Evolutionary conservation across 2,797 vertebrate species (phyloP), one percentile per base, ranked within the genome.

Genomic region (Enteromius paludinosus): DNA sequence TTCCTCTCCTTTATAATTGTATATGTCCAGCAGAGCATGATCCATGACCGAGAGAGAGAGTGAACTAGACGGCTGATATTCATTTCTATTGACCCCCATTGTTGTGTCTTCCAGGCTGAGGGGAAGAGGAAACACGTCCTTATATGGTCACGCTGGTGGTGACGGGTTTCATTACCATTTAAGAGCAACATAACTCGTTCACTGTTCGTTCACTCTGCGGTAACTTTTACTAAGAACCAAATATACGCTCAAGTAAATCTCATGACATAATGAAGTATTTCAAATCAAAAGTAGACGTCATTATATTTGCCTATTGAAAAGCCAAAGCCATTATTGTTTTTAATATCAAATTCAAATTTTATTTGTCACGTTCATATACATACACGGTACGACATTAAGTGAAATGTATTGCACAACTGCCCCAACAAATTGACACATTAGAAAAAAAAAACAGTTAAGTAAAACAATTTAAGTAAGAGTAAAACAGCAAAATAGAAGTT

Each of bases 21-120:
- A 20, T 59, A 41, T 75, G 65, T 59, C n/a, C 65, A 83, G 41
- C 52, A 69, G 65, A 45, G 65, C 45, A 33, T 78, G 45, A 52
- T n/a, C 76, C 61, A 35, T 66, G 30, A 38, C 30, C 52, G 3
- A 9, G 35, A 62, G 35, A 41, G 35, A 65, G 61, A n/a, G 41
- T 6, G 41, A 77, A 47, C 72, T 41, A 49, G 28, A 64, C 6
- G 75, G 20, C 43, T 45, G 56, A 62, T 61, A 61, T 73, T 68
- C 28, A 35, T 68, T 71, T 64, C 52, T 41, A 30, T 75, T 38
- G 52, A 69, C 38, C 28, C 41, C 12, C 23, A 11, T 15, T 71
- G 59, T 70, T 23, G 41, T 14, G 4, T 7, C 38, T 81, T 81
- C 20, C 43, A 52, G 35, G n/a, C 52, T 38, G 12, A 74, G 65